phyloP scores from a whole-genome alignment of 2,888 invertebrate species.

The Strigamia transsilvanica region DNA sequence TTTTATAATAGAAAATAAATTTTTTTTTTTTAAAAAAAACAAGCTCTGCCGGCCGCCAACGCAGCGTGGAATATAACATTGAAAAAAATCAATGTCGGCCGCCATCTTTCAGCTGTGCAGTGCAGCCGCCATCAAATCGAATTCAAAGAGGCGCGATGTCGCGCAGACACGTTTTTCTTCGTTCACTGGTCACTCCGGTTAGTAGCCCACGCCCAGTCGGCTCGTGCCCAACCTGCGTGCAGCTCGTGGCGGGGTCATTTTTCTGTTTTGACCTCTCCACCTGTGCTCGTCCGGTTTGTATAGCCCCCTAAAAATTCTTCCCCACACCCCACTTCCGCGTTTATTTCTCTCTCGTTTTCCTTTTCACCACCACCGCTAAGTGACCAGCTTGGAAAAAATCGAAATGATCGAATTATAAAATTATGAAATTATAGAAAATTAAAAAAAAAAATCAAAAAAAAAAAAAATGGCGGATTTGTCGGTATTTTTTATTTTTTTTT shows the following conservation, averaged over 20 bases:
- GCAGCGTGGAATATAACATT: slow-evolving; percentile 1
- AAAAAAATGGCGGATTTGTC: background rate
- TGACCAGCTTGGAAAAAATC: background rate
- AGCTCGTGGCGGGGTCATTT: slow-evolving; percentile 38
- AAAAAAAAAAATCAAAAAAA: too few species aligned
- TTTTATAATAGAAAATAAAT: background rate
- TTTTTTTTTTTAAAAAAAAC: background rate
- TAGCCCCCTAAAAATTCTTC: slow-evolving; percentile 20
- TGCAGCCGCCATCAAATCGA: background rate
- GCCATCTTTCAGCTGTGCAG: background rate
- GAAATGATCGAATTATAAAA: too few species aligned
- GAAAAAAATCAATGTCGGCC: slow-evolving; percentile 36
- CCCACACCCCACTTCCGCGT: slow-evolving; percentile 9
- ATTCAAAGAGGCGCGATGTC: too few species aligned
- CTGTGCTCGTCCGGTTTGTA: slow-evolving; percentile 10
- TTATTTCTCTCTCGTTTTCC: background rate
- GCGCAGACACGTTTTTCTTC: background rate
- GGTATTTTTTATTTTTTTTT: background rate
- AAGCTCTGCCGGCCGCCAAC: background rate
- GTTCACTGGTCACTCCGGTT: slow-evolving; percentile 38
- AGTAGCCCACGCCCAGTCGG: slow-evolving; percentile 36
- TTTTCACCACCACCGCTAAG: background rate
- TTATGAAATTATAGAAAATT: too few species aligned
- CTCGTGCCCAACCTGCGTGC: slow-evolving; percentile 16
- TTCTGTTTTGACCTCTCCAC: slow-evolving; percentile 26